These are phyloP conservation scores for Nephila pilipes DNA, from an alignment of 1,140 invertebrate genomes.

Conservation along the genomic window DNA sequence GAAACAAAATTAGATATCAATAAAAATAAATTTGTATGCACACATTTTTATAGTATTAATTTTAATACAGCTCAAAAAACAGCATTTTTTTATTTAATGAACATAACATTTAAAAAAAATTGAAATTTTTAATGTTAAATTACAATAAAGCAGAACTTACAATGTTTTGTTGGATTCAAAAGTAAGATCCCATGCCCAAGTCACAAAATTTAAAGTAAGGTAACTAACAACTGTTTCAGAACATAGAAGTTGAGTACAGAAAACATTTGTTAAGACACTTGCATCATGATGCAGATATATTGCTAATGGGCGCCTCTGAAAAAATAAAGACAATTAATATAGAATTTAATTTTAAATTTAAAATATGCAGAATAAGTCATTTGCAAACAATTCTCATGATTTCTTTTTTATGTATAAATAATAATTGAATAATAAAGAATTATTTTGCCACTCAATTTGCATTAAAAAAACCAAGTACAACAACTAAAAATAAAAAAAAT, in stretches of 20 bases:
- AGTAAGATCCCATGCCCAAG: constrained; percentile 98
- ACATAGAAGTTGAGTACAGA: constrained; percentile 96
- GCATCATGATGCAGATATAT: constrained; percentile 97
- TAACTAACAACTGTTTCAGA: constrained; percentile 93
- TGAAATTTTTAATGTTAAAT: not conserved
- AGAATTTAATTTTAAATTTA: not conserved
- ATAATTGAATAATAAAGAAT: no score
- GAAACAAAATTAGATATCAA: not conserved
- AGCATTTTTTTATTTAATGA: no score
- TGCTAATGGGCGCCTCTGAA: constrained; percentile 94
- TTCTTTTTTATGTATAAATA: no score
- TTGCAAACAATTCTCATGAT: no score
- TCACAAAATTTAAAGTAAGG: constrained; percentile 92
- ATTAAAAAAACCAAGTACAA: no score
- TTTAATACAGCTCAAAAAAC: no score
- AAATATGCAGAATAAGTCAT: no score
- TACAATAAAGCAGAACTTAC: constrained; percentile 35
- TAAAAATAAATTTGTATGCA: no score
- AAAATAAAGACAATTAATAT: constrained; percentile 78
- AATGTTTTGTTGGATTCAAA: constrained; percentile 88
- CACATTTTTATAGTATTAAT: no score
- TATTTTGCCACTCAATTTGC: no score
- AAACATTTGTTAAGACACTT: constrained; percentile 96
- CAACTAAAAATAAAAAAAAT: no score
- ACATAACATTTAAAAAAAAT: not conserved